Evolutionary conservation across 2,113 vertebrate species (phyloP).

Genomic region (Myxocyprinus asiaticus): DNA sequence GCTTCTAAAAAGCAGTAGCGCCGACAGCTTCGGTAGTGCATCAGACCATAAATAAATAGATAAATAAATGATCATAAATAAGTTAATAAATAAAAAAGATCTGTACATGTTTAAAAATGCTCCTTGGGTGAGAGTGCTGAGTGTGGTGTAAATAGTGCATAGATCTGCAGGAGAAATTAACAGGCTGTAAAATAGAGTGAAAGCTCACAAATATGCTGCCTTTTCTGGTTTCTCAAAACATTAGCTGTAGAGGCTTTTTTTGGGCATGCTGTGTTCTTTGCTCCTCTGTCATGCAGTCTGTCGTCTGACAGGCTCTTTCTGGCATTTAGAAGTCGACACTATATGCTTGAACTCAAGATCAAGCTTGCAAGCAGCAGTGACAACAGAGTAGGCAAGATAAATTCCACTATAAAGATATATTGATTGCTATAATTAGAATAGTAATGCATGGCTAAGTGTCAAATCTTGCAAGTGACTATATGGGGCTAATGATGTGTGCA

Average conservation of each 20-base stretch:
- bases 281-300: constrained; percentile 28
- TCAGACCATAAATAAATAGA: constrained; percentile 61
- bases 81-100: constrained; percentile 71
- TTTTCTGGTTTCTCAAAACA: neutral
- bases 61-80: constrained; percentile 63
- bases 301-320: constrained; percentile 27
- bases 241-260: neutral
- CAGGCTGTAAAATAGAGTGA: constrained; percentile 23
- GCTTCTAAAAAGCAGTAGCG: constrained; percentile 38
- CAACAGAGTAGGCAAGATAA: constrained; percentile 43
- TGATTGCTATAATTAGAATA: constrained; percentile 49
- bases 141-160: constrained; percentile 35
- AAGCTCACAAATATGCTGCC: constrained; percentile 2
- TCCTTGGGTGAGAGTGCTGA: constrained; percentile 19
- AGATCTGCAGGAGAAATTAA: constrained; percentile 17
- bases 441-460: constrained; percentile 53
- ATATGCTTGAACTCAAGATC: constrained; percentile 35
- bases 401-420: constrained; percentile 49
- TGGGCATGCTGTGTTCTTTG: neutral
- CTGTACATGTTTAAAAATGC: constrained; percentile 61
- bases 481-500: constrained; percentile 51
- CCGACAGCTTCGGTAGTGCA: constrained; percentile 37
- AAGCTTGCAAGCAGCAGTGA: constrained; percentile 41
- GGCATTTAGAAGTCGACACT: constrained; percentile 41
- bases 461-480: constrained; percentile 45